phyloP scores from a whole-genome alignment of 2,113 vertebrate species.

The Gobiocypris rarus region DNA sequence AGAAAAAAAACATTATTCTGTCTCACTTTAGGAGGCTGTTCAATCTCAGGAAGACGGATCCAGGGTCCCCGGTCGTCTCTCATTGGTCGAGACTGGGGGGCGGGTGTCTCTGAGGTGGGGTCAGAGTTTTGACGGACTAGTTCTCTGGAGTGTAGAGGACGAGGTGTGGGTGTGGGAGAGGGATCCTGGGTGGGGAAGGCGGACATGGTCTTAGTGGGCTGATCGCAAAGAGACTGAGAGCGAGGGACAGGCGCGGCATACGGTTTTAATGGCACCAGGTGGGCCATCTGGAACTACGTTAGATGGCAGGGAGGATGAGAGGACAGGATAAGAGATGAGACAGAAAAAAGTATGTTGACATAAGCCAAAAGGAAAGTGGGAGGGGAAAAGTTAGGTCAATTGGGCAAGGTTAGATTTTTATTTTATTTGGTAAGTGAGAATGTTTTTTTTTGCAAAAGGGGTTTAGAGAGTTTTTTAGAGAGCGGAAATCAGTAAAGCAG shows the following conservation, averaged over 20 bases:
- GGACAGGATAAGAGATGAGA: not conserved
- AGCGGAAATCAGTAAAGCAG: not conserved
- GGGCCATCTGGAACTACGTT: conserved; percentile 88
- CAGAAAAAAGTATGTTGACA: not conserved
- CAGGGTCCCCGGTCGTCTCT: conserved; percentile 82
- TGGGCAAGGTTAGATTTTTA: not conserved
- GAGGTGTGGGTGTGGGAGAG: conserved; percentile 74
- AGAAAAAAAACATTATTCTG: too few species aligned
- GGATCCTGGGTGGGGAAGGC: conserved; percentile 88
- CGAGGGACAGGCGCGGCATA: conserved; percentile 89
- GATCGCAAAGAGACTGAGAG: conserved; percentile 93
- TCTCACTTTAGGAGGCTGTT: conserved; percentile 86
- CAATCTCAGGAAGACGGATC: conserved; percentile 83
- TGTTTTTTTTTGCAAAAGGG: not conserved
- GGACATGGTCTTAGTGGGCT: conserved; percentile 88
- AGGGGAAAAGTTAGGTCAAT: not conserved
- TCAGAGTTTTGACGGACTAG: conserved; percentile 90
- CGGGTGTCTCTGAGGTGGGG: conserved; percentile 88
- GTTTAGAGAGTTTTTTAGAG: not conserved
- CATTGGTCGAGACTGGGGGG: conserved; percentile 73
- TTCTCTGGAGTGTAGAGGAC: conserved; percentile 80
- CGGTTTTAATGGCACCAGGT: conserved; percentile 90
- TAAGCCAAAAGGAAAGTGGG: not conserved
- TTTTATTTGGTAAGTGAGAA: not conserved
- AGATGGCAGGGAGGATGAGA: conserved; percentile 29